Base-by-base conservation (phyloP, 2,888 invertebrate genomes). In the Lepidochrysops patricia region DNA sequence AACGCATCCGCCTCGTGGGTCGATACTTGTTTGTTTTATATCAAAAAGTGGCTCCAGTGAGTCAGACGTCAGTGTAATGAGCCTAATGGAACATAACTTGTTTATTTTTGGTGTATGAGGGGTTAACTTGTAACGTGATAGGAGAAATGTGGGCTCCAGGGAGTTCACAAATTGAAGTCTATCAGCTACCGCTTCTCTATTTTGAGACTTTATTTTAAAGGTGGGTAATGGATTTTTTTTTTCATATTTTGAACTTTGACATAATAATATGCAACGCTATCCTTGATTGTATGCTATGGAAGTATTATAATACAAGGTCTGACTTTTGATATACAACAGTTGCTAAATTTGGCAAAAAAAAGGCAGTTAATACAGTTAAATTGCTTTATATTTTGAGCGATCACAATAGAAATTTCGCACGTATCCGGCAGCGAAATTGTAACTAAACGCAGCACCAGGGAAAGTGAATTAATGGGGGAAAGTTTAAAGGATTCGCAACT, bases 381-480 rank as follows among this genome's bases (percentile, higher is more conserved):
- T 34, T 43, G 19, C 9, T 9, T 43, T 43, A 43, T 43, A 43
- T 19, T 23, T 43, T 12, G 43, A 43, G 9, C 64, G 68, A 67
- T 60, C 62, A 64, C 58, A 66, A 56, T 66, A 66, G 69, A 65
- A 68, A 66, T 65, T 58, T 52, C 66, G 69, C 66, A 65, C 70
- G 70, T 70, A 72, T 73, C 67, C 67, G 62, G 62, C 63, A 64
- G 65, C 64, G 66, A 67, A 70, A 69, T 67, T 68, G 65, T 64
- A 66, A 69, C 71, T 74, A 70, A 77, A 72, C 72, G 69, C 69
- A 43, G 43, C 37, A 43, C 2, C 19, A 72, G 69, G 68, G 84
- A 87, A 84, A 86, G 86, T 82, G 84, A 86, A 82, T 85, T 83
- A 82, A 84, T 80, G 75, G 76, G 82, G 79, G 86, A 87, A 87